Conservation (phyloP, 2,797 vertebrate genomes). For the Malurus leucopterus region DNA sequence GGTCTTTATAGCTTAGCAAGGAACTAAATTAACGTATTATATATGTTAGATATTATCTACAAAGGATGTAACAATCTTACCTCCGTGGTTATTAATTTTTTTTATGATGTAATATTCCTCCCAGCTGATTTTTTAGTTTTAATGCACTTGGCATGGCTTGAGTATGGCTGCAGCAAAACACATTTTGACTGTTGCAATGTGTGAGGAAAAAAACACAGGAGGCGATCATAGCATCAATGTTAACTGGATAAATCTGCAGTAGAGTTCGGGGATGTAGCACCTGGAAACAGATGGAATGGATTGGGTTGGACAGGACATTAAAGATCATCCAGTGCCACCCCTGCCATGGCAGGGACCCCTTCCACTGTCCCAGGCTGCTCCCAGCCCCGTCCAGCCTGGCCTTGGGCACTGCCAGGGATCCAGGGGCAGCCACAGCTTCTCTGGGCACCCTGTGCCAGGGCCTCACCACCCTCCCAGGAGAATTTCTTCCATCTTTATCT, state of each 20-base stretch:
- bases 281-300: not conserved
- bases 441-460: not conserved
- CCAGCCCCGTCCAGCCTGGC: rapidly evolving
- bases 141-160: not conserved
- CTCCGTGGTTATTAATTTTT: not conserved
- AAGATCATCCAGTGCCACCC: not conserved
- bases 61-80: not conserved
- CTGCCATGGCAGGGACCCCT: not conserved
- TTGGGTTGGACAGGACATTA: not conserved
- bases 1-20: not conserved
- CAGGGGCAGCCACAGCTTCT: not conserved
- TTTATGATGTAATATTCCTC: not conserved
- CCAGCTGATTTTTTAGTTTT: not conserved
- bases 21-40: not conserved
- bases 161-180: not conserved
- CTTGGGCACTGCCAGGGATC: not conserved
- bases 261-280: not conserved
- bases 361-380: rapidly evolving
- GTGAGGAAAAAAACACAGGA: not conserved
- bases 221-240: not conserved
- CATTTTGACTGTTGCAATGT: not conserved
- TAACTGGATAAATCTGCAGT: not conserved
- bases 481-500: not conserved
- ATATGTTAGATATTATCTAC: not conserved
- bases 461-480: rapidly evolving